Evolutionary conservation across 2,797 vertebrate genomes (phyloP).

Genomic region (Pelochelys cantorii): DNA sequence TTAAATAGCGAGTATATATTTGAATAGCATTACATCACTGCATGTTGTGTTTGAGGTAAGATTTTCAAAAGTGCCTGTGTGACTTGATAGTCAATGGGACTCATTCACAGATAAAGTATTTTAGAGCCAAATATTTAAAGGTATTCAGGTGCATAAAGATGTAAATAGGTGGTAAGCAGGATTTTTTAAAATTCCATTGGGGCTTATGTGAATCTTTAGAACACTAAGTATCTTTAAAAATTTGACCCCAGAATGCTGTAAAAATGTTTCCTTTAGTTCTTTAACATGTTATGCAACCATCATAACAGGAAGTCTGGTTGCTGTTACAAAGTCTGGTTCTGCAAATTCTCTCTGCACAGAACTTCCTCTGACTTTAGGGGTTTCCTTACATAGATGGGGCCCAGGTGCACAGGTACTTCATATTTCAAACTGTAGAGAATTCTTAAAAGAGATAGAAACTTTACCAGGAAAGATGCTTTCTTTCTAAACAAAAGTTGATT

Average conservation of each 20-base stretch:
- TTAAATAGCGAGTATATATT: neutral
- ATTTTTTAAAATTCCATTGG: neutral
- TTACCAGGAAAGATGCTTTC: neutral
- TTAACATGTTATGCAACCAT: neutral
- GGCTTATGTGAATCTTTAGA: neutral
- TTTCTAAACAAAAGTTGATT: neutral
- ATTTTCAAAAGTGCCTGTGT: neutral
- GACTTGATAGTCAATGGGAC: neutral
- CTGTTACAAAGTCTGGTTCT: neutral
- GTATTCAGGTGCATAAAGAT: neutral
- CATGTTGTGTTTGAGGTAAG: neutral
- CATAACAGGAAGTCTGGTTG: neutral
- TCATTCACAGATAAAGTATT: neutral
- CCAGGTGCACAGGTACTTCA: neutral
- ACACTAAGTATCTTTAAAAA: neutral
- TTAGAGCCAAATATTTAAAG: neutral
- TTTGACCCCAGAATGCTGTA: neutral
- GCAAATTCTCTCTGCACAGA: neutral
- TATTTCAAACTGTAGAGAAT: slow-evolving; percentile 15
- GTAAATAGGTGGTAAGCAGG: neutral
- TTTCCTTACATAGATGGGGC: neutral
- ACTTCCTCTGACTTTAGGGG: slow-evolving; percentile 1
- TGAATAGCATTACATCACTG: neutral
- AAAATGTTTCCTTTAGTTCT: neutral
- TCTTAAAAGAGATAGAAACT: slow-evolving; percentile 31